These are phyloP conservation scores for Microcebus lehilahytsara DNA, from an alignment of 2,113 vertebrate species.

Conservation along the genomic window DNA sequence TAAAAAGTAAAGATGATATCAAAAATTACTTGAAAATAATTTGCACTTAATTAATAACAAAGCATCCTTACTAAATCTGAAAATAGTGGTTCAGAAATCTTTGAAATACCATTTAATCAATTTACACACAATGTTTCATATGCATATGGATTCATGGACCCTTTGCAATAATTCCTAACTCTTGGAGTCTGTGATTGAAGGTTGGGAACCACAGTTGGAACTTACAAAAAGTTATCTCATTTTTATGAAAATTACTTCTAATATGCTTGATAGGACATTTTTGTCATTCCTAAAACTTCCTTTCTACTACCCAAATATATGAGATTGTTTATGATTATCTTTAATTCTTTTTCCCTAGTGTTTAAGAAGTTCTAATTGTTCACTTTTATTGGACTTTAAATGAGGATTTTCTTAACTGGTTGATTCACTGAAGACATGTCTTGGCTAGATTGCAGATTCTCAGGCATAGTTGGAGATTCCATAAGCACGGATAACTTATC, in stretches of 20 bases:
- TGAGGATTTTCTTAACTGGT: not conserved
- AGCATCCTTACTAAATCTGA: not conserved
- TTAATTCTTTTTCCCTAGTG: not conserved
- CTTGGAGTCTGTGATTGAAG: not conserved
- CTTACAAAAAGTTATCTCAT: slow-evolving; percentile 24
- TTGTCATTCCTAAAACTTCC: not conserved
- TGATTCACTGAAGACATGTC: not conserved
- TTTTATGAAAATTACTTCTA: slow-evolving; percentile 38
- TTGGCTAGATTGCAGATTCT: not conserved
- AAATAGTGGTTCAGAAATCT: slow-evolving; percentile 3
- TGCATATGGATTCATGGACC: not conserved
- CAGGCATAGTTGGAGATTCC: not conserved
- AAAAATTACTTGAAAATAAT: slow-evolving; percentile 23
- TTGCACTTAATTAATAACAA: not conserved
- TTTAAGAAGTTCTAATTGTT: slow-evolving; percentile 21
- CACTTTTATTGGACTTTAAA: not conserved
- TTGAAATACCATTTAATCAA: slow-evolving; percentile 4
- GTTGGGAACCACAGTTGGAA: not conserved
- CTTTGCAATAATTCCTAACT: not conserved
- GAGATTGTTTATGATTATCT: not conserved
- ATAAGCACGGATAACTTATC: not conserved
- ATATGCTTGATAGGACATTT: not conserved
- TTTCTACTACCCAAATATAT: not conserved
- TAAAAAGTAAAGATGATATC: not conserved
- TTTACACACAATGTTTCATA: not conserved